Base-by-base conservation (phyloP, 2,113 vertebrate genomes). In the Indri indri region DNA sequence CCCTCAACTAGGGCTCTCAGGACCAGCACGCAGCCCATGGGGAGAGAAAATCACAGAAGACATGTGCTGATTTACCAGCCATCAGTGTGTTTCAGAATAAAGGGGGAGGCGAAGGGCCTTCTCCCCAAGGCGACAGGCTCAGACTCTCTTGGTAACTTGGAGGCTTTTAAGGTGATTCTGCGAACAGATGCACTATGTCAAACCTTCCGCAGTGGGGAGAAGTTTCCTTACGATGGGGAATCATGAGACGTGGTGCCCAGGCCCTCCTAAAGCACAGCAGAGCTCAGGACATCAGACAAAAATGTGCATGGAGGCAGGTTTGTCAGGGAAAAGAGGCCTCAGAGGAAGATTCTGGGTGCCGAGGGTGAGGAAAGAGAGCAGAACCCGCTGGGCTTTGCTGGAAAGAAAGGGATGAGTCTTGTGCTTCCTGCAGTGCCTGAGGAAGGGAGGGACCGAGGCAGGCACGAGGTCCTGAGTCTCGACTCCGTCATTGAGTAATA, bases 31-130 rank as follows among this genome's bases (percentile, higher is more conserved):
- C 0, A 47, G 40, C 20, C 52, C 45, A 0, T 0, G 0, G 88
- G 34, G 37, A 89, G 73, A 37, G 63, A 86, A 71, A 85, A 74
- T 40, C 37, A 71, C 37, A 71, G 68, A 71, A 71, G 54, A 57
- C 54, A 8, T 12, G 18, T 3, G 5, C 27, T 80, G 79, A 2
- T 45, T 79, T 77, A 20, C 59, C 30, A 50, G 42, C 7, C 54
- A 23, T 42, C 20, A 34, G 4, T 16, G 1, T 45, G 57, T 45
- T 92, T 91, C 54, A 50, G 70, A 73, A 79, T 73, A 83, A 89
- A 92, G 20, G 57, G 6, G 5, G 22, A 57, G 14, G 37, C n/a
- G 3, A 68, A 63, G 45, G 73, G 23, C 9, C 57, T 96, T 59
- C 22, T 79, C 8, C 16, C 50, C 40, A 79, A 65, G 73, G 57